Base-by-base conservation (phyloP, 2,113 vertebrate species). In the Coryphaenoides rupestris region DNA sequence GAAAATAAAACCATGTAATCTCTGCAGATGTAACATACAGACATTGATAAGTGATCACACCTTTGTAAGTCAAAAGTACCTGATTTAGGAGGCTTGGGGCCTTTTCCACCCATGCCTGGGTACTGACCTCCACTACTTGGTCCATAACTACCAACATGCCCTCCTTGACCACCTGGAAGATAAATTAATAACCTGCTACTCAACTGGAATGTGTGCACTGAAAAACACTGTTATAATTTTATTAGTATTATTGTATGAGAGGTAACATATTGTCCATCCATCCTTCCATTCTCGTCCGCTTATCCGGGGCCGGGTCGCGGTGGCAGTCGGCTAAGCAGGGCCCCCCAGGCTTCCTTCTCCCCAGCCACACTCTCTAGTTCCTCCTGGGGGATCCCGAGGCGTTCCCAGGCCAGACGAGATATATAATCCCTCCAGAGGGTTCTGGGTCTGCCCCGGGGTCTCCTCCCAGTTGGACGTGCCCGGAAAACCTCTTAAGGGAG, bases 21-120 rank as follows among this genome's bases (percentile, higher is more conserved):
- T 54, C 16, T 21, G 58, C 12, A 53, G 1, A 26, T 68, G 5
- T 46, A 55, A 49, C 57, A 2, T 19, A 5, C 1, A 33, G 28
- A 10, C 0, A 55, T 21, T 4, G 24, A 5, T 4, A 52, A 5
- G 4, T 52, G 13, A 49, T 14, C 47, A 49, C 17, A 14, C 47
- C 1, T 49, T 49, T 49, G 15, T 6, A 58, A 19, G 15, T 5
- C 5, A 10, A 33, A 7, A 7, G 28, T 81, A 89, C 86, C 82
- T 65, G 80, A 78, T 84, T 89, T 89, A 13, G 84, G 77, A 26
- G 83, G 81, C 64, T 87, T 89, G 6, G 70, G 68, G 53, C 69
- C 84, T 62, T 60, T 71, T 59, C 75, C 65, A 62, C 76, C 74
- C 66, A 24, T 9, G 55, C 79, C 76, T 68, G 81, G 67, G 54